Evolutionary conservation across 2,888 invertebrate species (phyloP).

Genomic region (Drosophila anomalipes): DNA sequence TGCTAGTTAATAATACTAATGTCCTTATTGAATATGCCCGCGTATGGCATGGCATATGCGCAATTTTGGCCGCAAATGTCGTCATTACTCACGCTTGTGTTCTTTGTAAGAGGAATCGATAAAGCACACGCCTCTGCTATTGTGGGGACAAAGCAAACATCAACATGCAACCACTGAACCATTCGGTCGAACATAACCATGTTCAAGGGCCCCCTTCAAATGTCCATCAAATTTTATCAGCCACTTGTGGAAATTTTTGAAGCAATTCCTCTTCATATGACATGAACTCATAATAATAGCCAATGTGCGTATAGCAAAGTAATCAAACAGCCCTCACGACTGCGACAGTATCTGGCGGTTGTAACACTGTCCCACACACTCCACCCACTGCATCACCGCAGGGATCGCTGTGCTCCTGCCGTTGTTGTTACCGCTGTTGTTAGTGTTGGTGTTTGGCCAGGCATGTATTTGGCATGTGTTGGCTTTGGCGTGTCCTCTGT

Average conservation of each 20-base stretch:
- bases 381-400: constrained; percentile 1
- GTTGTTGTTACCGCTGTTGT: constrained; percentile 16
- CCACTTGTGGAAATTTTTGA: constrained; percentile 75
- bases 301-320: constrained; percentile 59
- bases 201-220: constrained; percentile 33
- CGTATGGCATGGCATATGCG: constrained; percentile 58
- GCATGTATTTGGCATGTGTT: constrained; percentile 56
- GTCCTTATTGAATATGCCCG: constrained; percentile 43
- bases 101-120: constrained; percentile 62
- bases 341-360: constrained; percentile 31
- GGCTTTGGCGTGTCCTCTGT: constrained; percentile 63
- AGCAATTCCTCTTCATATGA: constrained; percentile 61
- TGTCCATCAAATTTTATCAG: constrained; percentile 73
- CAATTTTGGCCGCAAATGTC: constrained; percentile 61
- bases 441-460: constrained; percentile 28
- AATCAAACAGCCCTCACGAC: constrained; percentile 54
- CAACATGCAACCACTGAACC: constrained; percentile 37
- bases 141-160: constrained; percentile 46
- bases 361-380: not conserved
- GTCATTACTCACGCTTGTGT: constrained; percentile 46
- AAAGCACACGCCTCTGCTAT: constrained; percentile 26
- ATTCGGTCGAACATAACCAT: constrained; percentile 20
- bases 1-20: constrained; percentile 69
- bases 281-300: constrained; percentile 47
- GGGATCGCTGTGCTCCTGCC: constrained; percentile 14